phyloP scores from a whole-genome alignment of 2,797 vertebrate genomes.

The Helarctos malayanus region DNA sequence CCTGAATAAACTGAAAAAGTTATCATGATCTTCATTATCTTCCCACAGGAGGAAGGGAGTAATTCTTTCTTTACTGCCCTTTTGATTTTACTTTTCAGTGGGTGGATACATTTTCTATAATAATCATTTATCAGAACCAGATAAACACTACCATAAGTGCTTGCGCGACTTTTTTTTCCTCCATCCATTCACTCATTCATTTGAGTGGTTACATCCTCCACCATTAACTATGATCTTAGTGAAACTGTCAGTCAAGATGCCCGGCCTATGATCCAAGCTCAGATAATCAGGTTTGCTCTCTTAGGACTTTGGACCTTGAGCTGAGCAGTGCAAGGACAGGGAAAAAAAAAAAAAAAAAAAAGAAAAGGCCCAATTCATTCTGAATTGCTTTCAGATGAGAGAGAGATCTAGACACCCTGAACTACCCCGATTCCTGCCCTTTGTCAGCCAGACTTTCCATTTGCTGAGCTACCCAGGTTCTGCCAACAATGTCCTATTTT shows the following conservation, averaged over 20 bases:
- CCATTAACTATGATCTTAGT: neutral
- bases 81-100: neutral
- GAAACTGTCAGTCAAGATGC: neutral
- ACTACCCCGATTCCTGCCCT: neutral
- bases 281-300: slow-evolving; percentile 36
- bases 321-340: neutral
- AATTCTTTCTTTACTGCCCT: neutral
- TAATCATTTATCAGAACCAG: neutral
- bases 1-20: neutral
- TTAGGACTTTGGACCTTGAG: slow-evolving; percentile 35
- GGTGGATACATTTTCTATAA: neutral
- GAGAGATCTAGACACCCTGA: neutral
- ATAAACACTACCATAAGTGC: neutral
- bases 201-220: neutral
- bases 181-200: neutral
- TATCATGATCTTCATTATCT: neutral
- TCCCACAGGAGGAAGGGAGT: neutral
- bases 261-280: neutral
- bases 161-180: neutral
- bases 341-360: too few species aligned
- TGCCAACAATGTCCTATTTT: neutral
- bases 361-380: neutral
- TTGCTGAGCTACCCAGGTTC: neutral
- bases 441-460: neutral
- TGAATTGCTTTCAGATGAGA: neutral